These are phyloP conservation scores for Monochamus saltuarius DNA, from an alignment of 1,140 invertebrate species.

Conservation along the genomic window DNA sequence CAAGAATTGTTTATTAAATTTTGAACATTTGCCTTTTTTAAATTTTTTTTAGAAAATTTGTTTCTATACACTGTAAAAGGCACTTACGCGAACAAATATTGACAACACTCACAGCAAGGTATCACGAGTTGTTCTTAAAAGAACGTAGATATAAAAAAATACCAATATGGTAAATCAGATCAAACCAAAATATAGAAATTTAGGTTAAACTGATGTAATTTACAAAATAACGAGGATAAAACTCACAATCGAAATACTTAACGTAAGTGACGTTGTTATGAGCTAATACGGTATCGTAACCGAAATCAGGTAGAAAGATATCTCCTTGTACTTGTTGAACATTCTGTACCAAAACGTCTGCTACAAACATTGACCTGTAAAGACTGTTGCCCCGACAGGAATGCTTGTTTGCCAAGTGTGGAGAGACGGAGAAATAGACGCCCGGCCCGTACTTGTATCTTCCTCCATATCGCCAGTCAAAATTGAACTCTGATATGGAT, in stretches of 20 bases:
- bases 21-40: too few species aligned
- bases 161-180: too few species aligned
- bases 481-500: conserved; percentile 28
- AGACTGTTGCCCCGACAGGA: conserved; percentile 20
- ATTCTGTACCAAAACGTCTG: conserved; percentile 28
- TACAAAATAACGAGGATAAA: conserved; percentile 33
- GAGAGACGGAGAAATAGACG: conserved; percentile 30
- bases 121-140: too few species aligned
- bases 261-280: conserved; percentile 26
- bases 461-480: conserved; percentile 33
- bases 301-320: conserved; percentile 25
- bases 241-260: conserved; percentile 36
- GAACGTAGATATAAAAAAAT: too few species aligned
- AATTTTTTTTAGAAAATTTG: too few species aligned
- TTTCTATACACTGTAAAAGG: too few species aligned
- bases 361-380: conserved; percentile 30
- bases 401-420: conserved; percentile 23
- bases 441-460: conserved; percentile 32
- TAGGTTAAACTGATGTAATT: conserved; percentile 14
- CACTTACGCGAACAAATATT: too few species aligned
- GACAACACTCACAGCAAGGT: too few species aligned
- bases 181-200: background rate
- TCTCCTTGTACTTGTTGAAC: conserved; percentile 12
- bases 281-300: conserved; percentile 28
- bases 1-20: too few species aligned